Conservation (phyloP, 92 coral and sea anemone genomes). For the Palythoa grandis region DNA sequence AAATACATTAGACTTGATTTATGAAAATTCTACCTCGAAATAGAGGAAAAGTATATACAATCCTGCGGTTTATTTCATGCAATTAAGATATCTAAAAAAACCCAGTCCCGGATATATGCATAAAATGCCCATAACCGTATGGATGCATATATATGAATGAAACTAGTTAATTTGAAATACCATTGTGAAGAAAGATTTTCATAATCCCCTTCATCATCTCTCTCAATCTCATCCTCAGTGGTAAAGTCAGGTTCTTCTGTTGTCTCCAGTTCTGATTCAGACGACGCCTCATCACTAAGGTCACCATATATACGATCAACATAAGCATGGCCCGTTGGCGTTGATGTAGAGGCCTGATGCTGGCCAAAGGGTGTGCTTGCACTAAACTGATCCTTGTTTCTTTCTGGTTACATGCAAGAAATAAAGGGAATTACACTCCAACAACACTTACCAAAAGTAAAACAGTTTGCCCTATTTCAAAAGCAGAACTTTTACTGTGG, state of each 20-base stretch:
- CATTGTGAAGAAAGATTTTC: not conserved
- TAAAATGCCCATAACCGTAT: not conserved
- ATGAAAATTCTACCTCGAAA: not conserved
- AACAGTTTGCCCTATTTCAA: not conserved
- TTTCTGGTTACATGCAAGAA: not conserved
- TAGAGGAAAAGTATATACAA: not conserved
- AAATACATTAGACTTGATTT: not conserved
- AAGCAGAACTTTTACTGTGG: not conserved
- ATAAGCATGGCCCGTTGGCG: not conserved
- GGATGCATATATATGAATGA: not conserved
- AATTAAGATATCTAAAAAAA: not conserved
- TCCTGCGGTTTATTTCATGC: not conserved
- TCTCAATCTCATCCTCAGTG: conserved; percentile 1
- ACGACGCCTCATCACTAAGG: not conserved
- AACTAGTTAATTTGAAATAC: not conserved
- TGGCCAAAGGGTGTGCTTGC: not conserved
- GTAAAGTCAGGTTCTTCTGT: conserved; percentile 1
- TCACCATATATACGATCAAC: not conserved
- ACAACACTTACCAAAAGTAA: not conserved
- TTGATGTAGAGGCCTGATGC: not conserved
- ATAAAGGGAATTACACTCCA: not conserved
- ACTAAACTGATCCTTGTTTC: not conserved
- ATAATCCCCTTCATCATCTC: not conserved
- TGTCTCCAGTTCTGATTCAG: not conserved
- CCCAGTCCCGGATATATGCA: not conserved